Conservation (phyloP, 2,113 vertebrate species). For the Calypte anna region DNA sequence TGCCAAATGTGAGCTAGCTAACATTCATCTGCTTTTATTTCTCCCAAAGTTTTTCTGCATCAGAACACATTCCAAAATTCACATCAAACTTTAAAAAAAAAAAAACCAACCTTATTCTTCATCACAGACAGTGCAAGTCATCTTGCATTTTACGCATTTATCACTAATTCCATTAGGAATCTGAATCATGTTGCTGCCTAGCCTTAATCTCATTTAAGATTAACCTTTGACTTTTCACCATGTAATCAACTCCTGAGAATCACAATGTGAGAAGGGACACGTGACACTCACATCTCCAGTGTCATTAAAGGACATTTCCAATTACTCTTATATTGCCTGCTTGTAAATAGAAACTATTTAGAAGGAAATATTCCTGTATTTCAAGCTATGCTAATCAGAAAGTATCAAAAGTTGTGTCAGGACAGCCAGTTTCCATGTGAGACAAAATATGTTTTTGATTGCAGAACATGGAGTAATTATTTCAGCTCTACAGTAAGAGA, state of each 20-base stretch:
- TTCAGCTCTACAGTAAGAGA: not conserved
- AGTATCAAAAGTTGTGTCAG: not conserved
- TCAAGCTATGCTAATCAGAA: not conserved
- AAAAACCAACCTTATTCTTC: not conserved
- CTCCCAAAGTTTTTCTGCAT: not conserved
- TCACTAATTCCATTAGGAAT: slow-evolving; percentile 7
- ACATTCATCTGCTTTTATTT: not conserved
- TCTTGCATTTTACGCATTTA: not conserved
- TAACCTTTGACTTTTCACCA: slow-evolving; percentile 63
- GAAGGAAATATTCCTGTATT: not conserved
- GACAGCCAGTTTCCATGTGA: not conserved
- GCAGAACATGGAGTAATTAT: not conserved
- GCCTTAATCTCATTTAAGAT: slow-evolving; percentile 53
- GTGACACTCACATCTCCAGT: not conserved
- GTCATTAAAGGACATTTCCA: not conserved
- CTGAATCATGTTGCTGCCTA: not conserved
- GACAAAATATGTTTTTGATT: not conserved
- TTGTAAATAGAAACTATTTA: not conserved
- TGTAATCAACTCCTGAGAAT: slow-evolving; percentile 24
- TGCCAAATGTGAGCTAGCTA: not conserved
- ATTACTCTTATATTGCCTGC: not conserved
- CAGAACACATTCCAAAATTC: not conserved
- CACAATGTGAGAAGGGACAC: not conserved
- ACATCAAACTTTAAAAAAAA: not conserved
- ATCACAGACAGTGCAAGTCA: not conserved